Evolutionary conservation across 2,888 invertebrate genomes (phyloP).

Genomic region (Dicycla oo): DNA sequence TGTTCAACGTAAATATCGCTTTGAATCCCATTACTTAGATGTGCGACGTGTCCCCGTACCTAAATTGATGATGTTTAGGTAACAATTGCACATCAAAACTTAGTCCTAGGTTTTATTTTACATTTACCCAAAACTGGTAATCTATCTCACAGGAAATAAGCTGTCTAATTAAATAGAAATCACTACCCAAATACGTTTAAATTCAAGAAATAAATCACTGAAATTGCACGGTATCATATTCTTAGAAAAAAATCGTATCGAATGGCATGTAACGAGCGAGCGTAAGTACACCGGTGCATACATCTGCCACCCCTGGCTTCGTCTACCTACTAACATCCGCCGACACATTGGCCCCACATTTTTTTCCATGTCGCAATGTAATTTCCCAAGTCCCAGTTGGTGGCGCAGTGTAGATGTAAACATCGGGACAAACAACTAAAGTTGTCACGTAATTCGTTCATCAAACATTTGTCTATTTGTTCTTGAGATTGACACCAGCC

Average conservation of each 20-base stretch:
- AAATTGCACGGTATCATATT: conserved; percentile 68
- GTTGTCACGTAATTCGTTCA: conserved; percentile 88
- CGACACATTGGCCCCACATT: conserved; percentile 64
- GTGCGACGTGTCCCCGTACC: conserved; percentile 25
- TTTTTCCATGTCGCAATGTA: conserved; percentile 75
- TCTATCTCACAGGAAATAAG: conserved; percentile 55
- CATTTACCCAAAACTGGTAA: conserved; percentile 22
- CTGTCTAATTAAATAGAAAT: conserved; percentile 55
- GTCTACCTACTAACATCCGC: conserved; percentile 71
- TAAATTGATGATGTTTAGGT: conserved; percentile 9
- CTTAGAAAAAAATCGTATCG: conserved; percentile 61
- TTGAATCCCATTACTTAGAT: conserved; percentile 52
- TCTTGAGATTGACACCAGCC: conserved; percentile 87
- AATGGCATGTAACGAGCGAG: conserved; percentile 52
- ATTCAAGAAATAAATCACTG: conserved; percentile 51
- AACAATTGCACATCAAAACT: conserved; percentile 7
- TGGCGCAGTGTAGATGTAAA: conserved; percentile 70
- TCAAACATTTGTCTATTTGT: conserved; percentile 87
- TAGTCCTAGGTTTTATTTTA: not conserved
- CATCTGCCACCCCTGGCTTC: conserved; percentile 71
- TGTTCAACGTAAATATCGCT: conserved; percentile 62
- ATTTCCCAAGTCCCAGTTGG: conserved; percentile 75
- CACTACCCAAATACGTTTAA: conserved; percentile 44
- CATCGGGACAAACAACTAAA: conserved; percentile 79
- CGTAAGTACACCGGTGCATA: conserved; percentile 53